Evolutionary conservation across 1,140 invertebrate genomes (phyloP), one percentile per base, ranked within the genome.

Genomic region (Melanaphis sacchari): DNA sequence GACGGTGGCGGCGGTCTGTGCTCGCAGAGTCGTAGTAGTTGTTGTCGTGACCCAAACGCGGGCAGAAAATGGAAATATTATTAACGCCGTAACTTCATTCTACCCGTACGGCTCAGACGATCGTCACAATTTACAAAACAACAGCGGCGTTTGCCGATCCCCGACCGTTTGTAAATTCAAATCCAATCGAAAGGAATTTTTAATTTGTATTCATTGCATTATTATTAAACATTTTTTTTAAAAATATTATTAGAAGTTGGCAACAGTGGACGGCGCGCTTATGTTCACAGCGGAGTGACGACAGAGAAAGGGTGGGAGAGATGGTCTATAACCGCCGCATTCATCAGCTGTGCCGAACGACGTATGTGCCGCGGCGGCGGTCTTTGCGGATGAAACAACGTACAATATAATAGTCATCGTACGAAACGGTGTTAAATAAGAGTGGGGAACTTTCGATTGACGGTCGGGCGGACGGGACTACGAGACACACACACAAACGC

Each of bases 1-100:
- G 85, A 24, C 87, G 31, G 11, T n/a, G n/a, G n/a, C 36, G 54
- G 26, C 59, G 15, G n/a, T 76, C 59, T 76, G 31, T 76, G 31
- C 59, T 76, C 31, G n/a, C 59, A n/a, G 31, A 76, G 59, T 31
- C 9, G 26, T 59, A 54, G 24, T 26, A 40, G 24, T 41, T 54
- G 59, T 91, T 41, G 66, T 91, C 43, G 89, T 89, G 90, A 91
- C 26, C 52, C 40, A 46, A 91, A 91, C 90, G 90, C 90, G 90
- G 40, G 66, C 7, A n/a, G 66, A 89, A 59, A 43, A 87, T 40
- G 81, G 36, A 82, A 82, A 40, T n/a, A 66, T 66, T 66, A 66
- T 76, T 76, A 76, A 76, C 59, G 59, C n/a, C 31, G 31, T n/a
- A 66, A n/a, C 59, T n/a, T n/a, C n/a, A 18, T 31, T 9, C 31